Evolutionary conservation across 2,888 invertebrate genomes (phyloP).

Genomic region (Plebejus argus): DNA sequence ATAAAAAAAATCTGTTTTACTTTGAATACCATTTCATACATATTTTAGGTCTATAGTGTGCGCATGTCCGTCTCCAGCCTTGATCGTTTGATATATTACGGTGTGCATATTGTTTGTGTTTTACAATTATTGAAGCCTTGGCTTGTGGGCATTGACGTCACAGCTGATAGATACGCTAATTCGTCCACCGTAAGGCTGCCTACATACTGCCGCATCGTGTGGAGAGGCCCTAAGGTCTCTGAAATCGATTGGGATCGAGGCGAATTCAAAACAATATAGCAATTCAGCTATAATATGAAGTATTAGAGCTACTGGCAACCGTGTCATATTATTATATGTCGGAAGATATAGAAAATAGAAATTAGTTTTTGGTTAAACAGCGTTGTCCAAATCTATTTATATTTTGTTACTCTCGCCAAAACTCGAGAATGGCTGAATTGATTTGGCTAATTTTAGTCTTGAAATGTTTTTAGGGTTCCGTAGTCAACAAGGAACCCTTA

Average conservation of each 20-base stretch:
- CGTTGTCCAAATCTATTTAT: too few relatives aligned
- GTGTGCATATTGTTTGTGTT: conserved; percentile 20
- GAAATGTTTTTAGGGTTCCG: too few relatives aligned
- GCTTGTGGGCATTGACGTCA: conserved; percentile 31
- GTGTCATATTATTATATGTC: too few relatives aligned
- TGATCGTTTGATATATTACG: conserved; percentile 16
- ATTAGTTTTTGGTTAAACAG: too few relatives aligned
- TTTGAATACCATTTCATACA: background rate
- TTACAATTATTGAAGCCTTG: conserved; percentile 31
- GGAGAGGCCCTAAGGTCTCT: background rate
- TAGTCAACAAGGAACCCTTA: too few relatives aligned
- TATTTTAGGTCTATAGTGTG: conserved; percentile 25
- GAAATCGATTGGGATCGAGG: conserved; percentile 9
- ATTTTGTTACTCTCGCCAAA: too few relatives aligned
- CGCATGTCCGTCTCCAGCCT: background rate
- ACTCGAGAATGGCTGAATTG: too few relatives aligned
- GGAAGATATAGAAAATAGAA: too few relatives aligned
- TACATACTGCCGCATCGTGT: background rate
- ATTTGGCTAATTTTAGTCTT: too few relatives aligned
- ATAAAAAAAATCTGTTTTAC: too few relatives aligned
- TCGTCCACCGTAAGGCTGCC: conserved; percentile 2
- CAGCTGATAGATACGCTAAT: conserved; percentile 19
- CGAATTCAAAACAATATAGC: background rate
- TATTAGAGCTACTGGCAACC: too few relatives aligned
- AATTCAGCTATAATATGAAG: background rate